Conservation (phyloP, 2,113 vertebrate genomes). For the Pedionomus torquatus region DNA sequence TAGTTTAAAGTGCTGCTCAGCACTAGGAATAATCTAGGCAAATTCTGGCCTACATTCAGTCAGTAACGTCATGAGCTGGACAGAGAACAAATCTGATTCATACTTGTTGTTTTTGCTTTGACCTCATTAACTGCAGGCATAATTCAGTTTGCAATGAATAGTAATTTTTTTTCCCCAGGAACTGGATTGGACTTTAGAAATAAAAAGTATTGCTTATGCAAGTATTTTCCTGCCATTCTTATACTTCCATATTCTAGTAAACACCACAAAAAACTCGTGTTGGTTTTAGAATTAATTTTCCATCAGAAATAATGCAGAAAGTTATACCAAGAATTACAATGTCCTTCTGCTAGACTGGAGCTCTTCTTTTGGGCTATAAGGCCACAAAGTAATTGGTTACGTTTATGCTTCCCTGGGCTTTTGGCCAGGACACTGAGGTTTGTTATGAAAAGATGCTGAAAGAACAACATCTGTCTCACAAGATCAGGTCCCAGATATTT, state of each 20-base stretch:
- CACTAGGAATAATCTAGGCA: not conserved
- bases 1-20: not conserved
- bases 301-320: not conserved
- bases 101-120: not conserved
- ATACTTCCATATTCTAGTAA: not conserved
- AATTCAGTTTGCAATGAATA: not conserved
- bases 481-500: not conserved
- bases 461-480: not conserved
- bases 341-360: not conserved
- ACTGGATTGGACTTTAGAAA: not conserved
- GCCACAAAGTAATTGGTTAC: not conserved
- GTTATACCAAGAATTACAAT: not conserved
- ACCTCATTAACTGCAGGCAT: not conserved
- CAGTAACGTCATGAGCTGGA: not conserved
- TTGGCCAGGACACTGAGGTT: not conserved
- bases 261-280: not conserved
- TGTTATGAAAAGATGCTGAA: not conserved
- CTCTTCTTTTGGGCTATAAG: not conserved
- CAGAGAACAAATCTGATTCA: not conserved
- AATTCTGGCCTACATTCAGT: not conserved
- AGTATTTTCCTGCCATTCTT: not conserved
- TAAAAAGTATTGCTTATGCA: accelerated
- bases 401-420: not conserved
- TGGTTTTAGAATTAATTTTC: not conserved
- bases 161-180: not conserved